phyloP scores from a whole-genome alignment of 2,888 invertebrate genomes.

The Harpagoxenus sublaevis region DNA sequence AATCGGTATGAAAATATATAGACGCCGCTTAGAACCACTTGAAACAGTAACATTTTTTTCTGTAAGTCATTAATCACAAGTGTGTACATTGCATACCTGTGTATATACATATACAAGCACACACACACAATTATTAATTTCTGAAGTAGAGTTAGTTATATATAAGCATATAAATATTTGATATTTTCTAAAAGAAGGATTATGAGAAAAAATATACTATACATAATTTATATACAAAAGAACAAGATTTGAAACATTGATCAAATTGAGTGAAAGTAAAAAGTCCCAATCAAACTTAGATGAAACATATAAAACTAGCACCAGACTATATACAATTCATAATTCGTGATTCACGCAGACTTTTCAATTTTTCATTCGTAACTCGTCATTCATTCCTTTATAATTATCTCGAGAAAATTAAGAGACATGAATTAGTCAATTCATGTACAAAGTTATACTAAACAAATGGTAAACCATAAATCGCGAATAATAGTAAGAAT shows the following conservation, averaged over 20 bases:
- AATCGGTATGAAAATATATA: slow-evolving; percentile 23
- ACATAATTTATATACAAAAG: neutral
- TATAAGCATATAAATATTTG: neutral
- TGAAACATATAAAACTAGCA: neutral
- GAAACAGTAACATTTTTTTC: neutral
- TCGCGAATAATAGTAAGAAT: neutral
- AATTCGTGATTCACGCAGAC: neutral
- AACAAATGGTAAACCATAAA: neutral
- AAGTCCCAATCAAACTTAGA: neutral
- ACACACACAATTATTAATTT: neutral
- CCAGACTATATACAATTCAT: neutral
- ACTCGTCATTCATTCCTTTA: neutral
- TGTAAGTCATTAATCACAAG: slow-evolving; percentile 22
- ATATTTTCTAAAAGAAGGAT: neutral
- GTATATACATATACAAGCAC: neutral
- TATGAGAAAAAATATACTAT: neutral
- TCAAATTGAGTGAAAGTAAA: neutral
- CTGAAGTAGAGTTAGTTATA: neutral
- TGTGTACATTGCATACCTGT: neutral
- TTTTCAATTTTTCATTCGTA: neutral
- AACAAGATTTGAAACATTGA: slow-evolving; percentile 4
- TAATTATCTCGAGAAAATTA: neutral
- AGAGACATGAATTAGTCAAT: neutral
- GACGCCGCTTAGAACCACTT: neutral
- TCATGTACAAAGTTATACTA: neutral